Evolutionary conservation across 2,113 vertebrate genomes (phyloP).

Genomic region (Pterocles gutturalis): DNA sequence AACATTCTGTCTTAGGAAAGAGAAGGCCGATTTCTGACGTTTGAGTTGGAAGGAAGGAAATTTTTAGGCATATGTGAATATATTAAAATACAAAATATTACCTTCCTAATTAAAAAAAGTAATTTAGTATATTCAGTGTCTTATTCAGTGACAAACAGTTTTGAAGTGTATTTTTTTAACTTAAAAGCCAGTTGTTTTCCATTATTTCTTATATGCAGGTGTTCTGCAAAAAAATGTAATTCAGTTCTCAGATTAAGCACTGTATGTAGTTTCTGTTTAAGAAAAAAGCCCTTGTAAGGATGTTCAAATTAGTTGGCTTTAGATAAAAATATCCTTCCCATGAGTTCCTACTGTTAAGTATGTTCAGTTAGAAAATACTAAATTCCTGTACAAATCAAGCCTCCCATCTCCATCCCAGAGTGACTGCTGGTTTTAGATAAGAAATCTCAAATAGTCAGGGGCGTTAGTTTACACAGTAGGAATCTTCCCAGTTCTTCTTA

Average conservation of each 20-base stretch:
- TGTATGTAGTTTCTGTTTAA: background rate
- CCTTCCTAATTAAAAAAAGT: constrained; percentile 12
- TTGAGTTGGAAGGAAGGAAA: constrained; percentile 7
- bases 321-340: background rate
- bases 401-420: background rate
- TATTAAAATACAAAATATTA: background rate
- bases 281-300: background rate
- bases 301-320: background rate
- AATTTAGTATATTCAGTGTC: background rate
- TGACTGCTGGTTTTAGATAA: background rate
- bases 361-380: background rate
- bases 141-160: background rate
- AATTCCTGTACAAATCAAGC: background rate
- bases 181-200: background rate
- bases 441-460: background rate
- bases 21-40: background rate
- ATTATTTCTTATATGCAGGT: background rate
- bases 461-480: background rate
- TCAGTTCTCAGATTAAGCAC: background rate
- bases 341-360: background rate
- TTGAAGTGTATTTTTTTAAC: background rate
- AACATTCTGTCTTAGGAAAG: background rate
- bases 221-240: background rate
- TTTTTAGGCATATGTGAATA: background rate
- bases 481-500: background rate